phyloP scores from a whole-genome alignment of 2,797 vertebrate species.

The Cheracebus regulus region DNA sequence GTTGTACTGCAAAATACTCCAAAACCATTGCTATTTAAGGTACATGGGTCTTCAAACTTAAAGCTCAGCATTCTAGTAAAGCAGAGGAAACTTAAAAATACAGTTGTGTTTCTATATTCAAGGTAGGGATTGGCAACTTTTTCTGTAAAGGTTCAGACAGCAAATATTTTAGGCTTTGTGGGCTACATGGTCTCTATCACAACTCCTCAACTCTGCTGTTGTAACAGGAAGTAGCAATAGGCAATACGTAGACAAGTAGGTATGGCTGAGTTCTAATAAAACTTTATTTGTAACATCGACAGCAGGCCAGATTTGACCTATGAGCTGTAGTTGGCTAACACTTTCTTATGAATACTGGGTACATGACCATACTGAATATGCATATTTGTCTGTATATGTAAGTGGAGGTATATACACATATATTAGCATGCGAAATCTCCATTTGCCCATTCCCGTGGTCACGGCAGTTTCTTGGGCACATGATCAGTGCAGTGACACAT shows the following conservation, averaged over 20 bases:
- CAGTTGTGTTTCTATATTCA: background rate
- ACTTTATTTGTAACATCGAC: background rate
- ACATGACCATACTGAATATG: background rate
- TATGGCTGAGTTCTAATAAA: background rate
- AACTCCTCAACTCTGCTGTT: background rate
- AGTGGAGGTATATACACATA: accelerated
- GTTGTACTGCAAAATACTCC: background rate
- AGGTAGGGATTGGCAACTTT: background rate
- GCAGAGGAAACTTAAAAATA: background rate
- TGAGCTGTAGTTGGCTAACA: background rate
- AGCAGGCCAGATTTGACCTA: background rate
- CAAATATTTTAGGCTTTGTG: background rate
- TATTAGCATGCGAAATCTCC: background rate
- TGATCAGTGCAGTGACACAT: background rate
- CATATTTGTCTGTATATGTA: accelerated
- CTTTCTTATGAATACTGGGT: background rate
- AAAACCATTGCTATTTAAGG: background rate
- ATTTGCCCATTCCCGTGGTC: too few relatives aligned
- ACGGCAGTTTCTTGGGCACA: accelerated
- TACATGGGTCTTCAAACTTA: background rate
- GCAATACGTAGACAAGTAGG: accelerated
- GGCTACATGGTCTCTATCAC: background rate
- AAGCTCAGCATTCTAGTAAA: background rate
- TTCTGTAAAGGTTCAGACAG: background rate
- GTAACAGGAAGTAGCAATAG: background rate